phyloP scores from a whole-genome alignment of 1,140 invertebrate genomes.

The Panulirus ornatus region DNA sequence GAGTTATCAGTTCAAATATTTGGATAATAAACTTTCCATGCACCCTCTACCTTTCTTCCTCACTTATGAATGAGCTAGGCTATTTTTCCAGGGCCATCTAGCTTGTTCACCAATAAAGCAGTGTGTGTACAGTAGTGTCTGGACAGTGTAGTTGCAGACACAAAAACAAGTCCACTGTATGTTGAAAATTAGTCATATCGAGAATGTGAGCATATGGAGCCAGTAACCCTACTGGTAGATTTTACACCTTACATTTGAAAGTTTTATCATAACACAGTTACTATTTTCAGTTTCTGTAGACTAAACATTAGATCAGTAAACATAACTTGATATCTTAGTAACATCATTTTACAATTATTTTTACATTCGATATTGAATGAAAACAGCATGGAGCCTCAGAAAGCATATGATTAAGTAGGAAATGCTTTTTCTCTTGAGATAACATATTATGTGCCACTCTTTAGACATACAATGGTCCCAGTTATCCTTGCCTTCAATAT shows the following conservation, averaged over 20 bases:
- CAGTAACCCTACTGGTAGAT: background rate
- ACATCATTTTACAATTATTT: background rate
- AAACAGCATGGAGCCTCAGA: background rate
- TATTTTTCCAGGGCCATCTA: background rate
- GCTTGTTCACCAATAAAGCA: background rate
- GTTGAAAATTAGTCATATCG: conserved; percentile 20
- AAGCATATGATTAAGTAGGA: no score
- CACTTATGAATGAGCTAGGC: background rate
- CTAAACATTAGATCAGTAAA: background rate
- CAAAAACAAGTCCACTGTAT: background rate
- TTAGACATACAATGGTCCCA: no score
- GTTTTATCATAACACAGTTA: background rate
- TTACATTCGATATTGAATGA: background rate
- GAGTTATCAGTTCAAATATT: conserved; percentile 5
- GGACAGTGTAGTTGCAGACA: no score
- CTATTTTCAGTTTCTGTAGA: background rate
- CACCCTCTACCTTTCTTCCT: background rate
- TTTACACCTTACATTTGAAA: background rate
- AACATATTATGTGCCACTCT: no score
- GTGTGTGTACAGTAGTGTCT: background rate
- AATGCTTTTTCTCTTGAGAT: no score
- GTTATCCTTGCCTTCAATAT: no score
- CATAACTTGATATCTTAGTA: background rate
- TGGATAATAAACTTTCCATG: background rate
- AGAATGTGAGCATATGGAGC: conserved; percentile 7